phyloP scores from a whole-genome alignment of 2,113 vertebrate species.

The Amblyopsis rosae region DNA sequence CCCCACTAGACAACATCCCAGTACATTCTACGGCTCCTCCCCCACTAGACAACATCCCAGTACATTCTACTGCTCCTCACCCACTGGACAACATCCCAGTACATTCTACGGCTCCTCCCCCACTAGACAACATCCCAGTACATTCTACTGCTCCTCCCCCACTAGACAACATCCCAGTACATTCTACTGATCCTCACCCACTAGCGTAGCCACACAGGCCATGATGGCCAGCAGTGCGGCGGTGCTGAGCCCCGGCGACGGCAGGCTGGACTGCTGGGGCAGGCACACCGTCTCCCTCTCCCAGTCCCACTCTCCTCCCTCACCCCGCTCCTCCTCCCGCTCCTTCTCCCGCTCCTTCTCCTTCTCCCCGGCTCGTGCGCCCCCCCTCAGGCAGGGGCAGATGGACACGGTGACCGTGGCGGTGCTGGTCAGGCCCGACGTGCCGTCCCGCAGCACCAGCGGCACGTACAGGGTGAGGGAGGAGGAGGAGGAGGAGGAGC shows the following conservation, averaged over 20 bases:
- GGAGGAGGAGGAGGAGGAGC: constrained; percentile 66
- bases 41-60: too few relatives aligned
- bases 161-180: constrained; percentile 59
- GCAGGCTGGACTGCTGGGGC: constrained; percentile 78
- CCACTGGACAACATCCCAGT: too few relatives aligned
- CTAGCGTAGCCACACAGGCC: constrained; percentile 85
- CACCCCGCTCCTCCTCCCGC: neutral
- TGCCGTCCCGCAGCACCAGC: constrained; percentile 83
- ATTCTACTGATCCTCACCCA: constrained; percentile 74
- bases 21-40: too few relatives aligned
- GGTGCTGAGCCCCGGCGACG: constrained; percentile 85
- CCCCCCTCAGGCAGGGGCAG: constrained; percentile 84
- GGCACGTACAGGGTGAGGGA: constrained; percentile 80
- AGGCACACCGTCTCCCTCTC: constrained; percentile 76
- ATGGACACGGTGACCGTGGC: constrained; percentile 86
- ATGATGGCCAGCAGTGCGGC: constrained; percentile 87
- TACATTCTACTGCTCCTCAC: too few relatives aligned
- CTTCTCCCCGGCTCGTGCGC: constrained; percentile 72
- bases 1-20: too few relatives aligned
- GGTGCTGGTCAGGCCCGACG: constrained; percentile 82
- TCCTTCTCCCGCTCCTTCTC: constrained; percentile 59
- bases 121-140: too few relatives aligned
- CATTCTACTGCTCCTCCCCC: constrained; percentile 68
- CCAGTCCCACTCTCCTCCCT: constrained; percentile 66
- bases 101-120: too few relatives aligned